Percentiles rank a stretch among this genome's conserved stretches.
These are phyloP conservation scores for Psylliodes chrysocephalus DNA, from an alignment of 2,888 invertebrate genomes.

Conservation along the genomic window DNA sequence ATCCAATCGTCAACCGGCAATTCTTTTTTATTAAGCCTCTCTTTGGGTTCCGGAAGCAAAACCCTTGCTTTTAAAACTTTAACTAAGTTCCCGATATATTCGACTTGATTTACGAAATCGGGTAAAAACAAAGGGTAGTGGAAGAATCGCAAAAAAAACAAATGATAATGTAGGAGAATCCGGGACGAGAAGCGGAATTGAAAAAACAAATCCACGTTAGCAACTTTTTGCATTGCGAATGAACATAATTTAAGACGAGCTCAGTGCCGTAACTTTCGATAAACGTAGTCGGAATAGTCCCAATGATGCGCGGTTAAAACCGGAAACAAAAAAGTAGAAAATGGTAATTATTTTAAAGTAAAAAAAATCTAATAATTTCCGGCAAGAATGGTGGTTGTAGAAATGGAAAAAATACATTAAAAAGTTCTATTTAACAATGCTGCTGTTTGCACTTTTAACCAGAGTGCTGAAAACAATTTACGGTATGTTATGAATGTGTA, in stretches of 20 bases:
- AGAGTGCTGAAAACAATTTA: too few relatives aligned
- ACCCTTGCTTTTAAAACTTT: slow-evolving; percentile 16
- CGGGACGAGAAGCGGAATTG: slow-evolving; percentile 19
- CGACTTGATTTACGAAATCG: slow-evolving; percentile 26
- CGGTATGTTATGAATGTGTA: too few relatives aligned
- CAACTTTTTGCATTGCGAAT: slow-evolving; percentile 31
- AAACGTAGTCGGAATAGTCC: too few relatives aligned
- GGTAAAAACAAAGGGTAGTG: slow-evolving; percentile 17
- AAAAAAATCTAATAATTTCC: too few relatives aligned
- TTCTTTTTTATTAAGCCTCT: slow-evolving; percentile 17
- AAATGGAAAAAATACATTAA: too few relatives aligned
- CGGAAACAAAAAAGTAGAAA: too few relatives aligned
- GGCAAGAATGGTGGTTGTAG: too few relatives aligned
- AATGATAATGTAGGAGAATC: slow-evolving; percentile 25
- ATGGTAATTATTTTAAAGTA: too few relatives aligned
- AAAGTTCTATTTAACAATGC: too few relatives aligned
- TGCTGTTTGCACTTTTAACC: too few relatives aligned
- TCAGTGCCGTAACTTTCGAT: slow-evolving; percentile 18
- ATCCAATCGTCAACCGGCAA: not conserved
- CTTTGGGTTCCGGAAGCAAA: not conserved
- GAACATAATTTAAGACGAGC: slow-evolving; percentile 36
- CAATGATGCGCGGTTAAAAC: too few relatives aligned
- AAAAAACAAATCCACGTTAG: slow-evolving; percentile 36
- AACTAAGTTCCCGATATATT: slow-evolving; percentile 27
- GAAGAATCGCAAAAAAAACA: slow-evolving; percentile 24